Base-by-base conservation (phyloP, 2,113 vertebrate genomes). In the Takifugu flavidus region DNA sequence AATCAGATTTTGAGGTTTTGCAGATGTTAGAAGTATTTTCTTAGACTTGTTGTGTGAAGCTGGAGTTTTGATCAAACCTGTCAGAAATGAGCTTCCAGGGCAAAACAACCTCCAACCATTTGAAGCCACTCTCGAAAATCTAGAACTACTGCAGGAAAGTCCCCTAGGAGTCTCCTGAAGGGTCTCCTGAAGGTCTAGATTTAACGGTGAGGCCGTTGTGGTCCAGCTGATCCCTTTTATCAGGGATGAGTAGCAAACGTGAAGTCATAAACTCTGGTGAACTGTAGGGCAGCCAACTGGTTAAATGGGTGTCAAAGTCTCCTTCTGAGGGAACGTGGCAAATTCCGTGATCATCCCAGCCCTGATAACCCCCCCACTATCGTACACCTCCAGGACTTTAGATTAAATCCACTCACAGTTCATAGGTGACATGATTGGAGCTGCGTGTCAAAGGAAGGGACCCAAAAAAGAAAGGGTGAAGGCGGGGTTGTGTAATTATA, bases 281-380 rank as follows among this genome's bases (percentile, higher is more conserved):
- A 42, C 52, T 15, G 53, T 55, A 42, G 65, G 55, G 8, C 3
- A 0, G 62, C 31, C 11, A 52, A 13, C 61, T 42, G 28, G 44
- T 62, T 27, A 15, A 20, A 42, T 4, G 20, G 8, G 49, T 53
- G 42, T 54, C 70, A 85, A 82, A 78, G 59, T 82, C 81, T 13
- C 49, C 56, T 31, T 53, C 7, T 44, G 3, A 55, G 56, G 54
- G 53, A 52, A 77, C 45, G n/a, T 14, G 45, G 13, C 61, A 49
- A 67, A 57, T 63, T 43, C 26, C 55, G 43, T 56, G 65, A 68
- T 69, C 50, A 62, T 63, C 62, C 46, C 45, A 29, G 45, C 39
- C n/a, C 39, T 60, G 79, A 82, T 78, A 74, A 75, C 58, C 7
- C 25, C 1, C 8, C 13, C 56, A 0, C 49, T 6, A 43, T n/a